A percentile compares a stretch with the other conserved stretches of the same genome.
Conservation (phyloP, 1,140 invertebrate genomes). For the Chymomyza costata region DNA sequence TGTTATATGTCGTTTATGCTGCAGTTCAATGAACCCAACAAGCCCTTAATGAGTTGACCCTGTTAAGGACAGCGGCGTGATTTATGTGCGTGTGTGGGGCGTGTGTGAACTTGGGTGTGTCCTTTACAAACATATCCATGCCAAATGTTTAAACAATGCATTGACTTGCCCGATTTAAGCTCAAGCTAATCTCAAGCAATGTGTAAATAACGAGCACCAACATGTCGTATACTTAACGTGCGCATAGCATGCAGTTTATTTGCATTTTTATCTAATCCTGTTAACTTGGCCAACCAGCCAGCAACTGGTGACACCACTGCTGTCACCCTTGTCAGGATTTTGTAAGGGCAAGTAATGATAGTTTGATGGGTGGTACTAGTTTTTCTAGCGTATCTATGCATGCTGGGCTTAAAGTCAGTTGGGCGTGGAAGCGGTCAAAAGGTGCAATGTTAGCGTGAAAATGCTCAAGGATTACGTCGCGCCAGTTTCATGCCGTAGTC, state of each 20-base stretch:
- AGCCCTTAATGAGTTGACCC: slow-evolving; percentile 11
- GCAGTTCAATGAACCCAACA: slow-evolving; percentile 41
- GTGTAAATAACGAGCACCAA: slow-evolving; percentile 23
- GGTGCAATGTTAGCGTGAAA: slow-evolving; percentile 62
- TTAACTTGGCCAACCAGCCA: slow-evolving; percentile 31
- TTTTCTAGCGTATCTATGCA: not conserved
- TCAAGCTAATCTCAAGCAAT: slow-evolving; percentile 41
- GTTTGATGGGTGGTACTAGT: slow-evolving; percentile 40
- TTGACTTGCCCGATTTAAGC: slow-evolving; percentile 28
- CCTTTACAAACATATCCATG: slow-evolving; percentile 11
- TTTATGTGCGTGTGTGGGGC: slow-evolving; percentile 40
- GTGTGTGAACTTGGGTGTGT: no score
- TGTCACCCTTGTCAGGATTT: slow-evolving; percentile 49
- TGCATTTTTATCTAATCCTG: slow-evolving; percentile 64
- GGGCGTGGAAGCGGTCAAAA: slow-evolving; percentile 33
- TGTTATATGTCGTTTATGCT: no score
- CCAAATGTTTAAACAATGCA: not conserved
- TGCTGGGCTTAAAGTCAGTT: not conserved
- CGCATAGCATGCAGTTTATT: slow-evolving; percentile 43
- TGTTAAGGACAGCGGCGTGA: slow-evolving; percentile 26
- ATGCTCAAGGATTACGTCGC: slow-evolving; percentile 52
- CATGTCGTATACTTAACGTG: slow-evolving; percentile 49
- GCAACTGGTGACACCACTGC: slow-evolving; percentile 48
- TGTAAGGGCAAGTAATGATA: slow-evolving; percentile 41
- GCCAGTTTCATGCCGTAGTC: slow-evolving; percentile 31